Evolutionary conservation across 2,888 invertebrate genomes (phyloP).

Genomic region (Cephus pulcher): DNA sequence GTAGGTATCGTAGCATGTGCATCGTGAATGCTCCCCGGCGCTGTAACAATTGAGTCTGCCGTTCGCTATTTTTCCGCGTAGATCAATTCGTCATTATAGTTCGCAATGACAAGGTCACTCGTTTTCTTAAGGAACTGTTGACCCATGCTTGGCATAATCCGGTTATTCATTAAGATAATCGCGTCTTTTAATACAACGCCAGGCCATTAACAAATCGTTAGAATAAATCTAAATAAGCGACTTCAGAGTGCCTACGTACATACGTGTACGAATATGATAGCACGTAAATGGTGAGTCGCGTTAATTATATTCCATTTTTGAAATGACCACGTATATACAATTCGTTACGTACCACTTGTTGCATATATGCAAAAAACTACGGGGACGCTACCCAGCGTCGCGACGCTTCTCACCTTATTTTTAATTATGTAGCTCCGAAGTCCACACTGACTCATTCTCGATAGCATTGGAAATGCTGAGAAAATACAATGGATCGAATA

Average conservation of each 20-base stretch:
- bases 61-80: neutral
- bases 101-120: neutral
- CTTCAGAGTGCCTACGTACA: neutral
- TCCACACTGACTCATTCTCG: neutral
- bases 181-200: neutral
- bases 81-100: neutral
- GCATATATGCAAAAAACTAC: neutral
- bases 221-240: neutral
- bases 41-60: neutral
- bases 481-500: too few species aligned
- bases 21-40: neutral
- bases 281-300: neutral
- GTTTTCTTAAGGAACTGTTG: neutral
- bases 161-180: neutral
- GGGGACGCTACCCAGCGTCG: neutral
- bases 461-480: too few species aligned
- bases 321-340: neutral
- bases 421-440: neutral
- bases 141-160: neutral
- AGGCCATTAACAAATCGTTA: neutral
- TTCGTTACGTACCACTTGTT: neutral
- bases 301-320: neutral
- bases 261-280: neutral
- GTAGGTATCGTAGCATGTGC: neutral
- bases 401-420: neutral